phyloP scores from a whole-genome alignment of 2,113 vertebrate genomes.

The Guaruba guarouba region DNA sequence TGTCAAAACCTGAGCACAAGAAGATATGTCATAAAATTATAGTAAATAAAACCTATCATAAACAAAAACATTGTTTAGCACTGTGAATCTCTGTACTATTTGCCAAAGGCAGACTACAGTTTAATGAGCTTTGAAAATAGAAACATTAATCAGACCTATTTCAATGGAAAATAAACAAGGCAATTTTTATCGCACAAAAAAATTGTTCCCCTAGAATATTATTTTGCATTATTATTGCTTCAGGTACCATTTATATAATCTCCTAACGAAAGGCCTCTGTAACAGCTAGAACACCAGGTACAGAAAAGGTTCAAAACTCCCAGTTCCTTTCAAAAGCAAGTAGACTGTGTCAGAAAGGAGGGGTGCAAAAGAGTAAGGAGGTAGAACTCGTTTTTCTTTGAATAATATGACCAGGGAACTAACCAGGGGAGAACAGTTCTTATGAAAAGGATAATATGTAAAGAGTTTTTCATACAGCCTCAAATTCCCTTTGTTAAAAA shows the following conservation, averaged over 20 bases:
- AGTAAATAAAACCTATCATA: neutral
- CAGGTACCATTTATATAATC: constrained; percentile 5
- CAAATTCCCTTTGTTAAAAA: constrained; percentile 2
- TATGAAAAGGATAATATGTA: neutral
- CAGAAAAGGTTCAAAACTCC: neutral
- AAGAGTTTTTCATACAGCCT: neutral
- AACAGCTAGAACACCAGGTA: neutral
- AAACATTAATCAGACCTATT: neutral
- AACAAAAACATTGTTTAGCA: neutral
- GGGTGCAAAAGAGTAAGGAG: neutral
- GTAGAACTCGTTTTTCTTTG: neutral
- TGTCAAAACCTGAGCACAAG: neutral
- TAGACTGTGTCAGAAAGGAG: neutral
- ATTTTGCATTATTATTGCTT: constrained; percentile 19
- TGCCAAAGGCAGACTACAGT: neutral
- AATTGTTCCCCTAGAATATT: constrained; percentile 1
- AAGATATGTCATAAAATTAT: neutral
- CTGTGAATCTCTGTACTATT: neutral
- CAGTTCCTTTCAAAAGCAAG: neutral
- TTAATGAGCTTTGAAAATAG: neutral
- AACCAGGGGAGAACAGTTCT: neutral
- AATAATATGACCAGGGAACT: neutral
- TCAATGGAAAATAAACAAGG: neutral
- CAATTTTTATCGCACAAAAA: neutral
- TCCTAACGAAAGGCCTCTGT: neutral